Evolutionary conservation across 1,140 invertebrate species (phyloP).

Genomic region (Helicoverpa zea): DNA sequence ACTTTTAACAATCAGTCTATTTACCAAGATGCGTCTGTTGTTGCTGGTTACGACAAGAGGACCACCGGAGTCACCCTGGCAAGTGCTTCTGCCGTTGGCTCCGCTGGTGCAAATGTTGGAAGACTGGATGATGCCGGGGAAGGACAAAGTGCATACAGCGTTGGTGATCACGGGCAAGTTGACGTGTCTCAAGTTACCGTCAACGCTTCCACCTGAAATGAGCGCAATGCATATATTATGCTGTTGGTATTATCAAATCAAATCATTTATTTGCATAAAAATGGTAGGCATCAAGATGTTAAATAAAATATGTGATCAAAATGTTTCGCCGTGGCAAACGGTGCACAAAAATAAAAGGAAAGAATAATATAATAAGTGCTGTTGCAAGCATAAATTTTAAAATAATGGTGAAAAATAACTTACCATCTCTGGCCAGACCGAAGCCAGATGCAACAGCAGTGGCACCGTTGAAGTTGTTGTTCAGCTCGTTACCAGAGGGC

Average conservation of each 20-base stretch:
- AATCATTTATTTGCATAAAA: too few relatives aligned
- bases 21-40: constrained; percentile 49
- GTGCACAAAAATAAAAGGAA: too few relatives aligned
- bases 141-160: constrained; percentile 50
- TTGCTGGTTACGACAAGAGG: constrained; percentile 71
- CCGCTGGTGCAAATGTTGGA: constrained; percentile 65
- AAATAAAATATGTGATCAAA: too few relatives aligned
- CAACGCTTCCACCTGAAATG: neutral
- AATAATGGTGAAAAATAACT: too few relatives aligned
- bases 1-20: too few relatives aligned
- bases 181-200: constrained; percentile 53
- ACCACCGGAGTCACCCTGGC: constrained; percentile 83
- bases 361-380: too few relatives aligned
- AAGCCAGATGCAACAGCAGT: constrained; percentile 34
- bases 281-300: too few relatives aligned
- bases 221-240: neutral
- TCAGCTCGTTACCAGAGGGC: constrained; percentile 18
- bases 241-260: too few relatives aligned
- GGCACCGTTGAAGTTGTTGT: constrained; percentile 33
- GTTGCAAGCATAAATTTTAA: too few relatives aligned
- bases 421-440: constrained; percentile 16
- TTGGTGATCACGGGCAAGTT: constrained; percentile 61
- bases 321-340: too few relatives aligned
- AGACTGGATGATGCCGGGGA: constrained; percentile 42
- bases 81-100: constrained; percentile 54